Evolutionary conservation across 1,140 invertebrate species (phyloP).

Genomic region (Geopemphigus sp.): DNA sequence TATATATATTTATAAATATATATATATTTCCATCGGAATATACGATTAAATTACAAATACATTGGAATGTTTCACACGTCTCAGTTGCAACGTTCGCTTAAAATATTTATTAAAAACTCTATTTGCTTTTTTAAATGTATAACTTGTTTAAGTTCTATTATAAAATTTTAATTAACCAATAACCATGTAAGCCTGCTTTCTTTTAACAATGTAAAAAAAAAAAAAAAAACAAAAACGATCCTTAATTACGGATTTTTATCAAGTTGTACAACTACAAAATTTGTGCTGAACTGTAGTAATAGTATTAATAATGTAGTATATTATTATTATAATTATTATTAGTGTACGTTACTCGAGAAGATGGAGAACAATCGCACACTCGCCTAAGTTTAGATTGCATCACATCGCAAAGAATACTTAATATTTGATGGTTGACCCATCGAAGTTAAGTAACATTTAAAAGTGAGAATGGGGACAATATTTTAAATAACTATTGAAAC

Average conservation of each 20-base stretch:
- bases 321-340: constrained; percentile 29
- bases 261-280: constrained; percentile 35
- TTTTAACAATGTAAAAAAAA: constrained; percentile 39
- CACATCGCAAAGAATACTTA: constrained; percentile 40
- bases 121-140: constrained; percentile 25
- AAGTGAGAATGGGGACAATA: constrained; percentile 10
- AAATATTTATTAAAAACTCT: constrained; percentile 40
- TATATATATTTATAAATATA: constrained; percentile 22
- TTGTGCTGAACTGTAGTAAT: constrained; percentile 41
- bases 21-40: constrained; percentile 23
- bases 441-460: constrained; percentile 47
- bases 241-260: constrained; percentile 16
- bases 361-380: constrained; percentile 42
- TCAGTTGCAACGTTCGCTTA: constrained; percentile 33
- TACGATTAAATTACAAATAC: constrained; percentile 40
- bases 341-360: constrained; percentile 42
- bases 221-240: constrained; percentile 2
- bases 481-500: constrained; percentile 23
- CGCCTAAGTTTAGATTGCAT: constrained; percentile 39
- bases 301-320: constrained; percentile 9
- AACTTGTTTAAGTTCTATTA: constrained; percentile 24
- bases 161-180: constrained; percentile 39
- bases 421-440: constrained; percentile 4
- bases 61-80: constrained; percentile 46
- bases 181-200: constrained; percentile 37